A percentile compares a stretch with the other conserved stretches of the same genome.
These are phyloP conservation scores for Euplagia quadripunctaria DNA, from an alignment of 2,888 invertebrate species.

Conservation along the genomic window DNA sequence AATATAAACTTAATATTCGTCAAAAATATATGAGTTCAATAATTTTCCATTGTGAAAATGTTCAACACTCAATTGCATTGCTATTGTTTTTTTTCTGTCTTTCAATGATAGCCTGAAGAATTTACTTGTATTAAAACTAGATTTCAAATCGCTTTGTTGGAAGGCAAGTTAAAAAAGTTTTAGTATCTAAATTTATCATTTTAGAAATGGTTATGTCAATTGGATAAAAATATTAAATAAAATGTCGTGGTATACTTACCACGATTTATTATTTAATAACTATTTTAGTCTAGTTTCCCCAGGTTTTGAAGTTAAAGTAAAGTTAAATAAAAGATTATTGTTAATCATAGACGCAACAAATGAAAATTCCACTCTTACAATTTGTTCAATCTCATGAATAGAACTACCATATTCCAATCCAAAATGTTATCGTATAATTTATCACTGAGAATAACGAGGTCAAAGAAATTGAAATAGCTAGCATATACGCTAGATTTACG, in stretches of 20 bases:
- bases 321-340: not conserved
- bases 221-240: not conserved
- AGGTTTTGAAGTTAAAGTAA: not conserved
- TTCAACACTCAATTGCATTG: no score
- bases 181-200: not conserved
- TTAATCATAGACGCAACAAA: not conserved
- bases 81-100: not conserved
- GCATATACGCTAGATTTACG: no score
- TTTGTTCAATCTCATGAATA: not conserved
- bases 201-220: not conserved
- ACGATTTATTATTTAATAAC: not conserved
- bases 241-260: not conserved
- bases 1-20: not conserved
- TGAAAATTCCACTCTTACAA: not conserved
- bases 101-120: not conserved
- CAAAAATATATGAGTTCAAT: not conserved
- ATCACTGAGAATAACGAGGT: not conserved
- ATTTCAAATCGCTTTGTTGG: not conserved
- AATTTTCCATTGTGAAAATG: not conserved
- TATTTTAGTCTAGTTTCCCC: not conserved
- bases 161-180: not conserved
- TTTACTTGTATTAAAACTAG: not conserved
- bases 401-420: not conserved
- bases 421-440: not conserved
- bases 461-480: not conserved